Evolutionary conservation across 2,888 invertebrate species (phyloP), one percentile per base, ranked within the genome.

Genomic region (Venusia cambrica): DNA sequence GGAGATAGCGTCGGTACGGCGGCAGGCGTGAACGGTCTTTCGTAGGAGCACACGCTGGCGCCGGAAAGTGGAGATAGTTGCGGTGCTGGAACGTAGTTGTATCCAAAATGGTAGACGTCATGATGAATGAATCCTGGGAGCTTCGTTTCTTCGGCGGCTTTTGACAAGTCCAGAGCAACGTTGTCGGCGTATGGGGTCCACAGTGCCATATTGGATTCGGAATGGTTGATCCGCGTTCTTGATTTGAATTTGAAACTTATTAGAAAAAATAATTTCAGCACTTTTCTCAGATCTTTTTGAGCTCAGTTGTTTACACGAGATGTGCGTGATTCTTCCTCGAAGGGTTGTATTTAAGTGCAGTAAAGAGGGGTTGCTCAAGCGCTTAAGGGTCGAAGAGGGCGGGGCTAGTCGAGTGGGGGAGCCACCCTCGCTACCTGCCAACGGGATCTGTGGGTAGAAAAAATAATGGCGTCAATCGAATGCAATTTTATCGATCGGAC

Each of bases 131-230:
- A 12, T 12, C 14, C 14, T 1, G 25, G 26, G 8, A 15, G 5
- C 12, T 22, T 17, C 5, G 28, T 9, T 41, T 46, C 44, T 35
- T 53, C 54, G 1, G 54, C 33, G 0, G 50, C 18, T 38, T 69
- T 72, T n/a, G 67, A 53, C 19, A 79, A 48, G 34, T 80, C 78
- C 39, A 78, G 25, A 4, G 72, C 64, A 2, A 51, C 25, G 24
- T 70, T 69, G 6, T 73, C 75, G 4, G 61, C 69, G 62, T 78
- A 80, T 1, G 80, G 80, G n/a, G 71, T 77, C 80, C 79, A 79
- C 12, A 81, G 57, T 40, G 78, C 62, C 79, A 79, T 80, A 33
- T 35, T 43, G 16, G 6, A 22, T 38, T 50, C 4, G 3, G 11
- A 5, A 2, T 1, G 11, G 2, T 11, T 20, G 1, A 5, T 3